These are phyloP conservation scores for Ciconia nigra DNA, from an alignment of 2,797 vertebrate species.

Conservation along the genomic window DNA sequence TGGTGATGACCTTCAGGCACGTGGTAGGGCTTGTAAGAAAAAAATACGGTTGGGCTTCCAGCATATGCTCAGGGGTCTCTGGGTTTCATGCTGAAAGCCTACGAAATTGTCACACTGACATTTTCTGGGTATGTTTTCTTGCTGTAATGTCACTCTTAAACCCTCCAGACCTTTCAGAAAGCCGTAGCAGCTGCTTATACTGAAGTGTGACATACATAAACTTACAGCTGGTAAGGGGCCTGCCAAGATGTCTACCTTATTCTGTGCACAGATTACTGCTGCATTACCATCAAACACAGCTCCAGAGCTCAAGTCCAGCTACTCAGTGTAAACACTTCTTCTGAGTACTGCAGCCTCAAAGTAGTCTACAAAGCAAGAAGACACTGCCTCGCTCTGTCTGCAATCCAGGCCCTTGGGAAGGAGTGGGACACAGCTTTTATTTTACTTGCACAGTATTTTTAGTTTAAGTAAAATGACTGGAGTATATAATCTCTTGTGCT, in stretches of 20 bases:
- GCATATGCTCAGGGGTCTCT: not conserved
- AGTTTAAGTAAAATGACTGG: not conserved
- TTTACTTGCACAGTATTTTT: not conserved
- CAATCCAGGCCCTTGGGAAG: not conserved
- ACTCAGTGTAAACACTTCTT: not conserved
- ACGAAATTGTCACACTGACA: not conserved
- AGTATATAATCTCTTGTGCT: not conserved
- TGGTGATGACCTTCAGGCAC: not conserved
- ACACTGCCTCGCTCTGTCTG: not conserved
- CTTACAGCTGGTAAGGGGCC: not conserved
- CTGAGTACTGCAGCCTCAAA: not conserved
- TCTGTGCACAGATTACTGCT: not conserved
- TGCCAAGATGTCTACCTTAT: not conserved
- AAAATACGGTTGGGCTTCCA: not conserved
- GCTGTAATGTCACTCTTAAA: not conserved
- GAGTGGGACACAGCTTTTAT: not conserved
- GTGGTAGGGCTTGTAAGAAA: not conserved
- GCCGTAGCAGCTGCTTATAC: not conserved
- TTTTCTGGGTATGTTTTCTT: not conserved
- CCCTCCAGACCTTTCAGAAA: not conserved
- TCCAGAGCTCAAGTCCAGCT: not conserved
- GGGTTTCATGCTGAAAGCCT: not conserved
- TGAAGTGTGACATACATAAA: not conserved
- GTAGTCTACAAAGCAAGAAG: not conserved
- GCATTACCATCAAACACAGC: not conserved